Evolutionary conservation across 2,113 vertebrate species (phyloP).

Genomic region (Fregata magnificens): DNA sequence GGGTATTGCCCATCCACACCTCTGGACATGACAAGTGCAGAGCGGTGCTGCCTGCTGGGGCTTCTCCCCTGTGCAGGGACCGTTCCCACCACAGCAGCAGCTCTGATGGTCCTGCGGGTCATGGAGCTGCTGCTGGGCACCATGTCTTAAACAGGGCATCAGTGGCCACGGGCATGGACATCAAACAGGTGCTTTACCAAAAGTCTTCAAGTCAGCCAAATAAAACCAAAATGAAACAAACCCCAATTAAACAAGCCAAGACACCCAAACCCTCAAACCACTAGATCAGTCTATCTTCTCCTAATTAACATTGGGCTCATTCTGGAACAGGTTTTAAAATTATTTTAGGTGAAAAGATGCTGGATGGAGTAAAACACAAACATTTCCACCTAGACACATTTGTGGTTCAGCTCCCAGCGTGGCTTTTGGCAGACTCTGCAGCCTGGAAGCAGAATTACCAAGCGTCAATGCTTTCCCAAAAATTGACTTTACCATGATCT

Average conservation of each 20-base stretch:
- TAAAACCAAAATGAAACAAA: neutral
- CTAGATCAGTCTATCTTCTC: neutral
- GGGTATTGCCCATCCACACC: neutral
- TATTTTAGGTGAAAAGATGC: too few species aligned
- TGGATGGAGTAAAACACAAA: fast-evolving
- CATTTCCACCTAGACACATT: too few species aligned
- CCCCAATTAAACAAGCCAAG: fast-evolving
- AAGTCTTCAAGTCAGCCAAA: neutral
- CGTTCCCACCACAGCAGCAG: neutral
- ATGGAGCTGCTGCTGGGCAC: neutral
- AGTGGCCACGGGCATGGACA: neutral
- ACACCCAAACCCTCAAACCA: neutral
- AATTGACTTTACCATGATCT: constrained; percentile 87
- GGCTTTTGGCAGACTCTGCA: neutral
- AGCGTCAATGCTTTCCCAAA: fast-evolving
- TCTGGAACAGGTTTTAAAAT: fast-evolving
- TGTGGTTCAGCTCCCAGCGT: neutral
- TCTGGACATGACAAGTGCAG: neutral
- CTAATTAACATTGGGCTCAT: fast-evolving
- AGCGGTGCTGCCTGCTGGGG: neutral
- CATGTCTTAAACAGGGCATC: too few species aligned
- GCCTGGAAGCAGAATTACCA: neutral
- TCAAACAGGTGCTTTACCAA: too few species aligned
- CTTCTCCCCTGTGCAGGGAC: neutral
- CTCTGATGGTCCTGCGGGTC: fast-evolving